These are phyloP conservation scores for Pandemis cinnamomeana DNA, from an alignment of 2,888 invertebrate species.

Conservation along the genomic window DNA sequence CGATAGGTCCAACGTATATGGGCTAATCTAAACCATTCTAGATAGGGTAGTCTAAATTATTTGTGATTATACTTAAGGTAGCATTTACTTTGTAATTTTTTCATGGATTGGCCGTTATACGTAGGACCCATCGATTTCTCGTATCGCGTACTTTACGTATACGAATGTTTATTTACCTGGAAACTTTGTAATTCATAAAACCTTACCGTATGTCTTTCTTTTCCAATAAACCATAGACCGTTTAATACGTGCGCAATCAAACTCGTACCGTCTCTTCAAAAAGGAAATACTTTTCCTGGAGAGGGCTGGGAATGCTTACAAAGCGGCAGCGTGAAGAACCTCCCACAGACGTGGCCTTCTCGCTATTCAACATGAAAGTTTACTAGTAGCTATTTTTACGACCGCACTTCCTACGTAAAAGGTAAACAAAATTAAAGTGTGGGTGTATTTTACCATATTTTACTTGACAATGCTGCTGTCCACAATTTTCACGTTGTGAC, in stretches of 20 bases:
- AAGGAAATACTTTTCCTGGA: constrained; percentile 5
- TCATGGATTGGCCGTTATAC: too few relatives aligned
- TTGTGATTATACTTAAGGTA: too few relatives aligned
- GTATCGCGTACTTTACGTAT: too few relatives aligned
- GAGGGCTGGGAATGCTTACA: not conserved
- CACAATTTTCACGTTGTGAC: not conserved
- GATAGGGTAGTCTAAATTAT: too few relatives aligned
- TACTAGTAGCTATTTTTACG: constrained; percentile 12
- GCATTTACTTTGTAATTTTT: too few relatives aligned
- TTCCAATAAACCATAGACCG: constrained; percentile 3
- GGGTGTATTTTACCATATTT: not conserved
- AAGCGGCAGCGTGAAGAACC: constrained; percentile 1
- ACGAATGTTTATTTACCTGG: too few relatives aligned
- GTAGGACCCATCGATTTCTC: too few relatives aligned
- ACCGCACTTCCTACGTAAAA: constrained; percentile 17
- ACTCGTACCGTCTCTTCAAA: constrained; percentile 5
- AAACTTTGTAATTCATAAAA: not conserved
- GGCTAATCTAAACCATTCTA: too few relatives aligned
- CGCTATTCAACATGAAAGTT: constrained; percentile 3
- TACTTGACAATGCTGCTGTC: not conserved
- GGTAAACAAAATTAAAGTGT: constrained; percentile 3
- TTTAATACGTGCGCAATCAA: constrained; percentile 11
- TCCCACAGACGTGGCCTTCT: constrained; percentile 4
- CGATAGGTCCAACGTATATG: too few relatives aligned
- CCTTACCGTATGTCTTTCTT: not conserved